A percentile compares a stretch with the other conserved stretches of the same genome.
phyloP scores from a whole-genome alignment of 2,797 vertebrate species.

The Masticophis lateralis region DNA sequence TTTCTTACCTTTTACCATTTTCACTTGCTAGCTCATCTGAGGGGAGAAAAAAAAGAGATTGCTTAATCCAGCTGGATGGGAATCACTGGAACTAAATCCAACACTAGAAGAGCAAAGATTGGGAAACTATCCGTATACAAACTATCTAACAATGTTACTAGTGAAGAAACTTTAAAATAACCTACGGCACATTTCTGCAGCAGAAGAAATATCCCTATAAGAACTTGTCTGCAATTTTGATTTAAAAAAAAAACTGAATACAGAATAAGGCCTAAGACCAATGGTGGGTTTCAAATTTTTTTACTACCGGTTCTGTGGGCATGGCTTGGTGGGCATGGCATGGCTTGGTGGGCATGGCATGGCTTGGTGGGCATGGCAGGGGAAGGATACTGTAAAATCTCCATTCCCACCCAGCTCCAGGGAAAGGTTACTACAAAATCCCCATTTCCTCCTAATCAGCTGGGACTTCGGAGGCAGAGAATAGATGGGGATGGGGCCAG shows the following conservation, averaged over 20 bases:
- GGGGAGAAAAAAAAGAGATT: constrained; percentile 51
- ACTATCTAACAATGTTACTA: neutral
- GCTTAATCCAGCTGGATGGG: neutral
- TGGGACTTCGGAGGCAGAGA: too few species aligned
- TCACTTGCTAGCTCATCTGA: constrained; percentile 71
- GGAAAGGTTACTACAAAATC: too few species aligned
- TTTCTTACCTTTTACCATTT: constrained; percentile 75
- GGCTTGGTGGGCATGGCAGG: too few species aligned
- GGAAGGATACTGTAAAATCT: too few species aligned
- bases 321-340: too few species aligned
- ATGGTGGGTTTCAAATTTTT: too few species aligned
- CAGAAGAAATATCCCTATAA: neutral
- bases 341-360: too few species aligned
- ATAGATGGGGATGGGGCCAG: too few species aligned
- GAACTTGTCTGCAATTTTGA: neutral
- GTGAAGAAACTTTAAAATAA: neutral
- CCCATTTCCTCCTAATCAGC: too few species aligned
- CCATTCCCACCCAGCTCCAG: too few species aligned
- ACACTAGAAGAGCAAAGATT: neutral
- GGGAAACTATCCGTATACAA: neutral
- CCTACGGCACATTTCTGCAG: neutral
- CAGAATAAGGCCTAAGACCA: neutral
- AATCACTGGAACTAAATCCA: neutral
- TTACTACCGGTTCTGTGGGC: too few species aligned
- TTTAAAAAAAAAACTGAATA: neutral